Evolutionary conservation across 2,113 vertebrate genomes (phyloP).

Genomic region (Podarcis muralis): DNA sequence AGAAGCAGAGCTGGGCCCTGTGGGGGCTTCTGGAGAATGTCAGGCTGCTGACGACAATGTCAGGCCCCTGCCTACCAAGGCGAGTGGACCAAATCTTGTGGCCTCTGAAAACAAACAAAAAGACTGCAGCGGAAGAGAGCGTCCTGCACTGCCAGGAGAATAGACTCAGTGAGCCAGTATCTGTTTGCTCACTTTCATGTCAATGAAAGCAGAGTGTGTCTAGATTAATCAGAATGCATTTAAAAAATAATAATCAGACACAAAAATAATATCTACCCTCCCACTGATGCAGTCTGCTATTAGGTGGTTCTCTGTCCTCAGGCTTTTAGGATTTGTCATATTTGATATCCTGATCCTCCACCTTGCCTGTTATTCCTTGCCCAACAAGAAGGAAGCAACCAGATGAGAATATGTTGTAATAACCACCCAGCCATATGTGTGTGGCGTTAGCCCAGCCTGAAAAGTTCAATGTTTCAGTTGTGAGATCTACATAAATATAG

Average conservation of each 20-base stretch:
- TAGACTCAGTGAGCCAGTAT: not conserved
- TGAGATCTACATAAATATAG: not conserved
- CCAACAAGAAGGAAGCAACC: not conserved
- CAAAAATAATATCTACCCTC: not conserved
- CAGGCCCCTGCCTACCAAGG: constrained; percentile 14
- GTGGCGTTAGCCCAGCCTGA: not conserved
- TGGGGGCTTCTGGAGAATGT: constrained; percentile 12
- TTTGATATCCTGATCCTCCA: not conserved
- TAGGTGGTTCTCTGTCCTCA: not conserved
- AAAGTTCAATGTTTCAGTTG: not conserved
- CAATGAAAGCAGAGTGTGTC: not conserved
- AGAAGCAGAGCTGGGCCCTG: not conserved
- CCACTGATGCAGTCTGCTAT: not conserved
- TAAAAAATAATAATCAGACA: not conserved
- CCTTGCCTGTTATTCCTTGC: not conserved
- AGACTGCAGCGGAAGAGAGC: not conserved
- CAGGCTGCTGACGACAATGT: constrained; percentile 7
- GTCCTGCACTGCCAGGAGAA: not conserved
- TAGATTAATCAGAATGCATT: not conserved
- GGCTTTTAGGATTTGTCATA: not conserved
- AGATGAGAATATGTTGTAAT: not conserved
- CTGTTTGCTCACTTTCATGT: not conserved
- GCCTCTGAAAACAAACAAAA: constrained; percentile 20
- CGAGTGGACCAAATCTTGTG: constrained; percentile 12
- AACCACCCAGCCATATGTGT: not conserved